phyloP scores from a whole-genome alignment of 2,888 invertebrate genomes.

The Brachycybe producta region DNA sequence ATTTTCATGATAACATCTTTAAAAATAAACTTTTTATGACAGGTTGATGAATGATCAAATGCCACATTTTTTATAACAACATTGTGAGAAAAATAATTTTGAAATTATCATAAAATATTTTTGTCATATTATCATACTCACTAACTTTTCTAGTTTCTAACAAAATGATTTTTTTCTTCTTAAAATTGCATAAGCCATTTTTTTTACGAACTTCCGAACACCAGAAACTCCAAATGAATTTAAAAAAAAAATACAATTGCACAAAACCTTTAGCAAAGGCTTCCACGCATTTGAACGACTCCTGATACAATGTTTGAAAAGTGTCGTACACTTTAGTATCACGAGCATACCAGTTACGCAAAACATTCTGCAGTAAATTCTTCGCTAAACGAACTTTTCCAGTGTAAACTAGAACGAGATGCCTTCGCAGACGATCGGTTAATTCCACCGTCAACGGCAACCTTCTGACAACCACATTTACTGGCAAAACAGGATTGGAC shows the following conservation, averaged over 20 bases:
- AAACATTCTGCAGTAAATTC: constrained; percentile 41
- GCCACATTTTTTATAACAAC: too few relatives aligned
- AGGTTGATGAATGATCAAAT: too few relatives aligned
- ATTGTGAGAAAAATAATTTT: too few relatives aligned
- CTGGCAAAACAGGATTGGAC: constrained; percentile 30
- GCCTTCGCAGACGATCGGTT: constrained; percentile 31
- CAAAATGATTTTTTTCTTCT: not conserved
- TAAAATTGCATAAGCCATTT: too few relatives aligned
- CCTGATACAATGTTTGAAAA: constrained; percentile 30
- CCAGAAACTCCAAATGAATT: too few relatives aligned
- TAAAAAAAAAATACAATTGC: too few relatives aligned
- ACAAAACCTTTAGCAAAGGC: constrained; percentile 31
- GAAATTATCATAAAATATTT: too few relatives aligned
- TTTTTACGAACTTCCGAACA: too few relatives aligned
- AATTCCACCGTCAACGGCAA: constrained; percentile 27
- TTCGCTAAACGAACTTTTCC: constrained; percentile 41
- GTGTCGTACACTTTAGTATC: constrained; percentile 33
- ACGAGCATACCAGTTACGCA: constrained; percentile 37
- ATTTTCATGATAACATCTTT: too few relatives aligned
- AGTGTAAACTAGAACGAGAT: constrained; percentile 40
- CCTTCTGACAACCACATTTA: constrained; percentile 29
- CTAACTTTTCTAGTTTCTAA: too few relatives aligned
- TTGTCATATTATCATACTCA: too few relatives aligned
- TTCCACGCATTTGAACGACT: constrained; percentile 30
- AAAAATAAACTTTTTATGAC: too few relatives aligned